Evolutionary conservation across 53 echinoderm and acorn worm species (phyloP).

Genomic region (Henricia sp.): DNA sequence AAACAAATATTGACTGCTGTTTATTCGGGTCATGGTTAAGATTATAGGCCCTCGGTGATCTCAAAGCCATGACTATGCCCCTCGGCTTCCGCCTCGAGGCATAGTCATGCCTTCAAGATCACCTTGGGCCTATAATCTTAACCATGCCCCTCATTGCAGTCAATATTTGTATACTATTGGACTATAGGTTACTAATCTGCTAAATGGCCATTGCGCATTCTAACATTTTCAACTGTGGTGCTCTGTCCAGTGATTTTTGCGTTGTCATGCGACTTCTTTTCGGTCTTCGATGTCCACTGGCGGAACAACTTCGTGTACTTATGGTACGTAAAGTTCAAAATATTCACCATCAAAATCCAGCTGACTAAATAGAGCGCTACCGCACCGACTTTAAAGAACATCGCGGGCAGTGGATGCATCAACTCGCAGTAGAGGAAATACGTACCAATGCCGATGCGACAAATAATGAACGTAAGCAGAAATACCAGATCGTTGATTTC

Average conservation of each 20-base stretch:
- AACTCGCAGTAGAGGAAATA: conserved; percentile 80
- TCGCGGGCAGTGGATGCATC: conserved; percentile 66
- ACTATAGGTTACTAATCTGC: background rate
- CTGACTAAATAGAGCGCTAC: conserved; percentile 82
- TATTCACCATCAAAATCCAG: conserved; percentile 81
- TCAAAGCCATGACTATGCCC: too few relatives aligned
- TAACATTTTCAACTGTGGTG: background rate
- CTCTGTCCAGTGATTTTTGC: background rate
- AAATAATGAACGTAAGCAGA: conserved; percentile 72
- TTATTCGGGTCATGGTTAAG: conserved; percentile 2
- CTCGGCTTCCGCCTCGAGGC: too few relatives aligned
- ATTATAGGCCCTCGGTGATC: too few relatives aligned
- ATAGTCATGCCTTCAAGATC: too few relatives aligned
- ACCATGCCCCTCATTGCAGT: too few relatives aligned
- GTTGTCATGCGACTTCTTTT: background rate
- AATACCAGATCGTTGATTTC: conserved; percentile 92
- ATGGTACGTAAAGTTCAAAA: conserved; percentile 63
- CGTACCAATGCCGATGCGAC: conserved; percentile 77
- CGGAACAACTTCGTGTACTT: conserved; percentile 79
- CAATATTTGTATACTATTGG: background rate
- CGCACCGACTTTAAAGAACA: conserved; percentile 76
- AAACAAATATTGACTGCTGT: too few relatives aligned
- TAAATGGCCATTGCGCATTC: conserved; percentile 16
- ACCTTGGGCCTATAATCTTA: too few relatives aligned
- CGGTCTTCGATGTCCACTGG: conserved; percentile 44